Evolutionary conservation across 2,797 vertebrate genomes (phyloP).

Genomic region (Girardinus metallicus): DNA sequence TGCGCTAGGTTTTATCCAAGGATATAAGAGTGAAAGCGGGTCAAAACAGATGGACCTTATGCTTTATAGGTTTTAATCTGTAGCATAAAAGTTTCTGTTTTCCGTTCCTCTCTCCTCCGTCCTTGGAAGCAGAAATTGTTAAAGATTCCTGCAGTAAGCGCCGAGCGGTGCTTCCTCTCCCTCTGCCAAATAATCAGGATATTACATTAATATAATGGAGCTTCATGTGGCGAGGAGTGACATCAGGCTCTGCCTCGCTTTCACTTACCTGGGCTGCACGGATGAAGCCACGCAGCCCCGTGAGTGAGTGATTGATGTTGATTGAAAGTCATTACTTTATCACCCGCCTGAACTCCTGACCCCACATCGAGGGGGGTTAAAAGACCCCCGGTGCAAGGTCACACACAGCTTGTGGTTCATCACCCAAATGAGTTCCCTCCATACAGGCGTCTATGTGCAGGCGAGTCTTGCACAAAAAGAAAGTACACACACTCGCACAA

Average conservation of each 20-base stretch:
- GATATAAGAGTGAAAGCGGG: not conserved
- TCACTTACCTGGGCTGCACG: conserved; percentile 51
- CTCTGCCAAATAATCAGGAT: conserved; percentile 64
- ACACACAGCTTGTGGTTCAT: conserved; percentile 26
- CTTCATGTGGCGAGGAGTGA: conserved; percentile 32
- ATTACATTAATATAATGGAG: conserved; percentile 75
- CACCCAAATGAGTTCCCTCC: conserved; percentile 32
- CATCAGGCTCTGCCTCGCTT: conserved; percentile 32
- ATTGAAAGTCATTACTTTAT: conserved; percentile 74
- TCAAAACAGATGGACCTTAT: not conserved
- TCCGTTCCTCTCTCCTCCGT: conserved; percentile 2
- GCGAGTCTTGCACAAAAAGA: conserved; percentile 39
- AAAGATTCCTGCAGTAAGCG: conserved; percentile 40
- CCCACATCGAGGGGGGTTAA: conserved; percentile 36
- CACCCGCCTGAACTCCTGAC: conserved; percentile 73
- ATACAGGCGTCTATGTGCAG: conserved; percentile 16
- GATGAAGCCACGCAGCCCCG: conserved; percentile 58
- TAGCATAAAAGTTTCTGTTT: not conserved
- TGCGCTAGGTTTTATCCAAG: not conserved
- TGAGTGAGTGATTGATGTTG: conserved; percentile 68
- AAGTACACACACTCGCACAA: conserved; percentile 51
- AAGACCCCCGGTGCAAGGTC: conserved; percentile 50
- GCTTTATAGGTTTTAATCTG: not conserved
- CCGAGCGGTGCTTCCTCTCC: conserved; percentile 40
- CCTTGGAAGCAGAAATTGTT: conserved; percentile 55